Conservation (phyloP, 2,888 invertebrate species). For the Noctua fimbriata region DNA sequence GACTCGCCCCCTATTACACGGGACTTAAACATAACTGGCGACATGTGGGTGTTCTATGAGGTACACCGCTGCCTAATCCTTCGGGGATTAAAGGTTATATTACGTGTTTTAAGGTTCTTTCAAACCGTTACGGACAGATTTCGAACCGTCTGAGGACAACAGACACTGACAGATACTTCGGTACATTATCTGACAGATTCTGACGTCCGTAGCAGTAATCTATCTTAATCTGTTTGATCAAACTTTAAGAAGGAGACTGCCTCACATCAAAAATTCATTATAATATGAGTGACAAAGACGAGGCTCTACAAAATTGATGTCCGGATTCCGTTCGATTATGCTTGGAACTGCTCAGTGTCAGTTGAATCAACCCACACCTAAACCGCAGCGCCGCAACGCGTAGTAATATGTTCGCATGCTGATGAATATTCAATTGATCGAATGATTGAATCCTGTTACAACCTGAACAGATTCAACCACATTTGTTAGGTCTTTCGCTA, state of each 20-base stretch:
- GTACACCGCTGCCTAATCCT: background rate
- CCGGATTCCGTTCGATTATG: background rate
- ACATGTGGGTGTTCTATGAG: background rate
- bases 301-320: background rate
- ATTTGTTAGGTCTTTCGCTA: constrained; percentile 1
- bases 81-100: background rate
- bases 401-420: constrained; percentile 3
- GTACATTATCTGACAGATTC: background rate
- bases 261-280: background rate
- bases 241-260: background rate
- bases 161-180: background rate
- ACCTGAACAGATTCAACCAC: constrained; percentile 14
- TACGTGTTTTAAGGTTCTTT: background rate
- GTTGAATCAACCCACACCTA: background rate
- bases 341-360: background rate
- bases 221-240: background rate
- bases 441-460: constrained; percentile 9
- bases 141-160: background rate
- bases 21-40: background rate
- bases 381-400: background rate
- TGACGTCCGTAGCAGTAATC: background rate
- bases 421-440: constrained; percentile 14
- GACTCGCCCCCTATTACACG: background rate
- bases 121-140: background rate
- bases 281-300: background rate